Evolutionary conservation across 1,140 invertebrate genomes (phyloP), one percentile per base, ranked within the genome.

Genomic region (Euschistus heros): DNA sequence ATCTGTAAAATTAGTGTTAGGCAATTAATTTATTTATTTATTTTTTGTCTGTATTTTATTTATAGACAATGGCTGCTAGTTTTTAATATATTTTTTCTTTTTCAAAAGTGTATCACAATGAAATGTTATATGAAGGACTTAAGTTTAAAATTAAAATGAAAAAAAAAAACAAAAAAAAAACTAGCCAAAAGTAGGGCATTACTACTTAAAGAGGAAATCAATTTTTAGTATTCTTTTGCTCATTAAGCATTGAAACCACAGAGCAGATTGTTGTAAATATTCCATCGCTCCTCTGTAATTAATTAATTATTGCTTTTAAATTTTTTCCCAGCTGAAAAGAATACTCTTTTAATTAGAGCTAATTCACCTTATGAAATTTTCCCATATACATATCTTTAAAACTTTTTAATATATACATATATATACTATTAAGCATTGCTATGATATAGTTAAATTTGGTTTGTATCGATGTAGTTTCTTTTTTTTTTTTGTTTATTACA

Each of bases 321-420:
- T 47, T 47, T 47, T 18, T n/a, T n/a, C 18, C 18, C 13, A 4
- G 46, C 15, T n/a, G 18, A 47, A n/a, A 47, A 5, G 4, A n/a
- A 47, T 47, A 47, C 46, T 47, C 46, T 47, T 47, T 47, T 47
- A 2, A 47, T 14, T 18, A 47, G 15, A 47, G 46, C 46, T 47
- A 47, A 47, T 47, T 47, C 15, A 47, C 46, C 2, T 47, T 47
- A 47, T 47, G 18, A 47, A 47, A 47, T 47, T 47, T 47, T 47
- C 46, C 46, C 46, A 47, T 47, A 47, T 47, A 47, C 46, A 47
- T 47, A 47, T 47, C 46, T 47, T 47, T 47, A 18, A 44, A 47
- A 47, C 46, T 47, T 15, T 47, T 30, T 30, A 47, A 47, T 47
- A 47, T 47, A 18, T 47, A 18, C 13, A n/a, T 47, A n/a, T 18